Base-by-base conservation (phyloP, 1,140 invertebrate species). In the Temnothorax nylanderi region DNA sequence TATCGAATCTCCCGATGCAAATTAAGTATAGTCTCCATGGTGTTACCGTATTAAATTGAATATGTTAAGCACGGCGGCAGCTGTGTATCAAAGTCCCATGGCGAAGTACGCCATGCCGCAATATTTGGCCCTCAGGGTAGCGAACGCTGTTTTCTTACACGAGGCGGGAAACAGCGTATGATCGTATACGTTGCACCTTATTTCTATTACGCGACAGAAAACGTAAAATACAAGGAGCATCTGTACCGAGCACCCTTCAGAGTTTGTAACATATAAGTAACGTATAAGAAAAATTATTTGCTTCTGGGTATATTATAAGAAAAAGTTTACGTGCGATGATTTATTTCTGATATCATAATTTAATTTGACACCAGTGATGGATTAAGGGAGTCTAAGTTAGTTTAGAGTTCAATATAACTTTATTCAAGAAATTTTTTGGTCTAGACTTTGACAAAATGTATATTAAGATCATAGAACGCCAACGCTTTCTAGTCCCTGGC, bases 81-180 rank as follows among this genome's bases (percentile, higher is more conserved):
- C 80, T 84, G 80, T 84, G 80, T 84, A 84, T 84, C 80, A 84
- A 84, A 84, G 80, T 84, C 80, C 80, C 80, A 84, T 84, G 80
- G 69, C 80, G 80, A 84, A 49, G 80, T 75, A 75, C 21, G 80
- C 54, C 54, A 47, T 44, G 41, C 69, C 69, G 80, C 69, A 62
- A 84, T 84, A 84, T 84, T 84, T 75, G 80, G 80, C 69, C 69
- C 80, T 58, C 69, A 84, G 80, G 80, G 54, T 84, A 84, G 80
- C 69, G 54, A 74, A 56, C 54, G 80, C n/a, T 84, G 80, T 84
- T 84, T 84, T 84, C 80, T 84, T 84, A 84, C 80, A 75, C 5
- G 80, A 62, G 18, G 18, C 67, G 44, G 80, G 32, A 84, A 84
- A 75, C 41, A 60, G 54, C 26, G 26, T 26, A 37, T 49, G 69